Conservation (phyloP, 37 sponge, comb jelly and placozoan species). For the Theonella swinhoei region DNA sequence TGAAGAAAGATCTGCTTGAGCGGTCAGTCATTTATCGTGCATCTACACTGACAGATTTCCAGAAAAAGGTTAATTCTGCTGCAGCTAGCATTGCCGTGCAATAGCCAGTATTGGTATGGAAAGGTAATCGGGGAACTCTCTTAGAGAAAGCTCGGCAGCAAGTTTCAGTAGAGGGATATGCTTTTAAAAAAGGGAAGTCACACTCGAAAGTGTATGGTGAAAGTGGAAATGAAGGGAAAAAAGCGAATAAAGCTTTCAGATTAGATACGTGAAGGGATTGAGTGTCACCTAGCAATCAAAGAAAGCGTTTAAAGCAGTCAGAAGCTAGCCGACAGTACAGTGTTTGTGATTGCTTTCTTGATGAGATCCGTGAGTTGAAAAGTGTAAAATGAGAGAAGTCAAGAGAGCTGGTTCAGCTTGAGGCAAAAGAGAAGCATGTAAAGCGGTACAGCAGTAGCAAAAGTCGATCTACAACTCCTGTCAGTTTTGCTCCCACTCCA, state of each 20-base stretch:
- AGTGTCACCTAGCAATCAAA: not conserved
- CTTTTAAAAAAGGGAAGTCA: constrained; percentile 23
- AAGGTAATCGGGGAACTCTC: not conserved
- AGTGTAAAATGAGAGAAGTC: not conserved
- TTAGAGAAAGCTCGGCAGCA: constrained; percentile 1
- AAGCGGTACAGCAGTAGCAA: not conserved
- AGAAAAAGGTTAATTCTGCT: constrained; percentile 8
- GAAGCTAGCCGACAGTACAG: not conserved
- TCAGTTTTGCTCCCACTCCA: no score
- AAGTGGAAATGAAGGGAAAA: not conserved
- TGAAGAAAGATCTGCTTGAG: not conserved
- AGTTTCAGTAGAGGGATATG: not conserved
- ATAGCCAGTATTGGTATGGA: not conserved
- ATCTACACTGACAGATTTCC: not conserved
- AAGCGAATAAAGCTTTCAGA: no score
- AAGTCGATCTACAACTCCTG: no score
- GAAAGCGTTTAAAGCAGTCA: not conserved
- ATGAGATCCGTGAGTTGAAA: constrained; percentile 1
- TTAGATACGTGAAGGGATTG: not conserved
- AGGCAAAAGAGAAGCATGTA: constrained; percentile 3
- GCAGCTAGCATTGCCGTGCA: not conserved
- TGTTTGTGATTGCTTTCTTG: not conserved
- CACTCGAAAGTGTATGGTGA: not conserved
- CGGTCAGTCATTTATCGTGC: not conserved
- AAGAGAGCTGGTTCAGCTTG: not conserved